Conservation (phyloP, 2,888 invertebrate genomes). For the Lissonota sp. region DNA sequence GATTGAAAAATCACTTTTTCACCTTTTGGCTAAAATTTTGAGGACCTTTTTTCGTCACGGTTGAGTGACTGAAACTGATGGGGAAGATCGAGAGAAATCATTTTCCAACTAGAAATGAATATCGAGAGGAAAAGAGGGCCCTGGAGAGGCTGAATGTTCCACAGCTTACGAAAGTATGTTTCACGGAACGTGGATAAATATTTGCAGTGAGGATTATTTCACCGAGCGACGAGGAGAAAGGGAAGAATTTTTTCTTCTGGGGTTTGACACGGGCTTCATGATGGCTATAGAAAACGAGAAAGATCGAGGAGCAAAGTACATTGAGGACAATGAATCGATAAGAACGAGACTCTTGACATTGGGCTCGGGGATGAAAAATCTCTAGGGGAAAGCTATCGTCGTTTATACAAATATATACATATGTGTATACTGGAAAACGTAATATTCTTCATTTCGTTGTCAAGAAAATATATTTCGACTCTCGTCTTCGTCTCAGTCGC, state of each 20-base stretch:
- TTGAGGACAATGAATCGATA: conserved; percentile 46
- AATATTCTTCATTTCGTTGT: conserved; percentile 28
- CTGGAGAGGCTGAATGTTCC: neutral
- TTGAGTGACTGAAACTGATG: neutral
- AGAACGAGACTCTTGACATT: conserved; percentile 46
- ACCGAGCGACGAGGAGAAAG: conserved; percentile 27
- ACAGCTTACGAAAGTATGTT: conserved; percentile 39
- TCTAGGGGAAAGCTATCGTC: neutral
- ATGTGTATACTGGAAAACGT: neutral
- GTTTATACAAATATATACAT: conserved; percentile 5
- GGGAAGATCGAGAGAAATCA: conserved; percentile 42
- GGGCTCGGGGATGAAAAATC: conserved; percentile 31
- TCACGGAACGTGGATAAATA: conserved; percentile 58
- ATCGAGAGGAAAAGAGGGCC: conserved; percentile 15
- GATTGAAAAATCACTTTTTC: too few species aligned
- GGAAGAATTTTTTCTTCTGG: conserved; percentile 7
- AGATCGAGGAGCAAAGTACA: neutral
- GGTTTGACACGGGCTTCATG: conserved; percentile 23
- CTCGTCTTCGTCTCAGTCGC: neutral
- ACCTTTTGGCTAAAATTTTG: too few species aligned
- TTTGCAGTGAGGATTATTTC: conserved; percentile 60
- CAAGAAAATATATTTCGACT: conserved; percentile 37
- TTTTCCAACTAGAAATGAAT: conserved; percentile 34
- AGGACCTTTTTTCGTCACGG: neutral
- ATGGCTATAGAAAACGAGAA: conserved; percentile 10